phyloP scores from a whole-genome alignment of 1,140 invertebrate genomes.

The Heliconius himera region DNA sequence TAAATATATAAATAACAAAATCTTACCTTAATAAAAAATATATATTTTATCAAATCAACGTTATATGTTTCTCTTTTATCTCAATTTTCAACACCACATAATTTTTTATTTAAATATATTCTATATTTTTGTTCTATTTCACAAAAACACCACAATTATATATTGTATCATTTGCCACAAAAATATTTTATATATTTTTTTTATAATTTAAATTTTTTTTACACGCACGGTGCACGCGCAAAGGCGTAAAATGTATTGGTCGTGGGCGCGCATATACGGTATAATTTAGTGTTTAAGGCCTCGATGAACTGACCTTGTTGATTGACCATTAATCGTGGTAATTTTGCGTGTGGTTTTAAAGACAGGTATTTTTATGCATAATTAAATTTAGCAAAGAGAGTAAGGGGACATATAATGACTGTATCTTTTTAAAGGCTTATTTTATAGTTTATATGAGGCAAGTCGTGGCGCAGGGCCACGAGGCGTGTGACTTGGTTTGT shows the following conservation, averaged over 20 bases:
- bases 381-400: not conserved
- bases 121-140: not conserved
- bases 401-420: not conserved
- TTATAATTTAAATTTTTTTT: constrained; percentile 23
- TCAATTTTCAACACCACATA: not conserved
- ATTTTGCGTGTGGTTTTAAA: constrained; percentile 28
- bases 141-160: not conserved
- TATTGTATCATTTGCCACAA: not conserved
- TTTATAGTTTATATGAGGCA: not conserved
- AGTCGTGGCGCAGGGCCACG: too few relatives aligned
- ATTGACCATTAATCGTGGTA: constrained; percentile 45
- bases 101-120: not conserved
- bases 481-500: too few relatives aligned
- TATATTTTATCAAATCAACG: not conserved
- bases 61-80: not conserved
- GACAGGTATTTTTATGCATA: constrained; percentile 4
- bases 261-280: constrained; percentile 43
- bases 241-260: constrained; percentile 50
- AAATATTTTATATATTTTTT: not conserved
- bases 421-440: not conserved
- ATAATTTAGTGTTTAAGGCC: constrained; percentile 50
- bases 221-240: constrained; percentile 47
- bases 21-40: constrained; percentile 2
- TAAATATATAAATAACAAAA: not conserved
- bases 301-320: constrained; percentile 52